Conservation (phyloP, 2,888 invertebrate genomes). For the Mythimna pallens region DNA sequence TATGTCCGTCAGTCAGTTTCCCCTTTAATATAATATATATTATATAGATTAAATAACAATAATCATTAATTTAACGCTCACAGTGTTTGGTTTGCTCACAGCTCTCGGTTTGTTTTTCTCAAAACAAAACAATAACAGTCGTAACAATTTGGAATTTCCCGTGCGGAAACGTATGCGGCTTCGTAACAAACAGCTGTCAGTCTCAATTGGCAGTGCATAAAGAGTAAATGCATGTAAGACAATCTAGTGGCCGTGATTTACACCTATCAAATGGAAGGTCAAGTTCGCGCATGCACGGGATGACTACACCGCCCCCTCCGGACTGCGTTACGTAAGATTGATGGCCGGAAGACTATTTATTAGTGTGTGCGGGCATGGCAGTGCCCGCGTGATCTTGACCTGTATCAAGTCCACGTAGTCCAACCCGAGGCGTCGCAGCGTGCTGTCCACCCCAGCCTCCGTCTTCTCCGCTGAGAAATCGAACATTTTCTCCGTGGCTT, state of each 20-base stretch:
- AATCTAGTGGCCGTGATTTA: constrained; percentile 15
- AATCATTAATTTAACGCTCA: too few relatives aligned
- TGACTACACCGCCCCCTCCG: constrained; percentile 31
- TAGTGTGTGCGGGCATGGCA: not conserved
- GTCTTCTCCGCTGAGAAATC: constrained; percentile 96
- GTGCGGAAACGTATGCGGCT: not conserved
- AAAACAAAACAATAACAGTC: not conserved
- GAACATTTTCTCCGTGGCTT: constrained; percentile 93
- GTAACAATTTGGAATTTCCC: constrained; percentile 11
- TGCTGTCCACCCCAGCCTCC: constrained; percentile 93
- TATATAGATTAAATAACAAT: too few relatives aligned
- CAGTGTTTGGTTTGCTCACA: not conserved
- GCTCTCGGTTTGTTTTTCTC: not conserved
- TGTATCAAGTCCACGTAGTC: constrained; percentile 97
- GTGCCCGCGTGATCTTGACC: constrained; percentile 83
- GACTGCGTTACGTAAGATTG: constrained; percentile 11
- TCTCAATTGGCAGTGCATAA: constrained; percentile 13
- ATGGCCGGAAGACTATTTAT: constrained; percentile 31
- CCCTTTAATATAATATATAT: too few relatives aligned
- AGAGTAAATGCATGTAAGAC: constrained; percentile 24
- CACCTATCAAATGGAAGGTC: constrained; percentile 38
- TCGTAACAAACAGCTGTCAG: not conserved
- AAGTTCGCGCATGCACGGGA: constrained; percentile 30
- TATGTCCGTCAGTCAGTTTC: too few relatives aligned
- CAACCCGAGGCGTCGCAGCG: constrained; percentile 93